Conservation (phyloP, 1,140 invertebrate genomes). For the Thaumatotibia leucotreta region DNA sequence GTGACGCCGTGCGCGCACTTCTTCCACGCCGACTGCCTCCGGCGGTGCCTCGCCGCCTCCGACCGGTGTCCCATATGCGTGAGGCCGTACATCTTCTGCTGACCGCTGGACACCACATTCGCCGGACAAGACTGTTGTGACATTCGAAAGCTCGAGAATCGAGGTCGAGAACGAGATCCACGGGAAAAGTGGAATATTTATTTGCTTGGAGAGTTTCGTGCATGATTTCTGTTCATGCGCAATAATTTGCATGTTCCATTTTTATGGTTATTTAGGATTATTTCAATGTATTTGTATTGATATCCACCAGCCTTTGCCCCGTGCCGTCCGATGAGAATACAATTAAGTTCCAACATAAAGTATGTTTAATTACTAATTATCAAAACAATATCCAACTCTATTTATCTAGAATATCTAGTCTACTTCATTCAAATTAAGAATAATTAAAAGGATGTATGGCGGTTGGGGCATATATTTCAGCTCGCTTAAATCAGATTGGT, state of each 20-base stretch:
- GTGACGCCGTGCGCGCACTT: constrained; percentile 87
- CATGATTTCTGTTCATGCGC: constrained; percentile 14
- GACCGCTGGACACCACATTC: constrained; percentile 21
- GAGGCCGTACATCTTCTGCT: constrained; percentile 64
- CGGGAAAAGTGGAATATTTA: not conserved
- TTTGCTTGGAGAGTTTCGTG: not conserved
- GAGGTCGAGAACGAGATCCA: not conserved
- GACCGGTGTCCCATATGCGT: constrained; percentile 85
- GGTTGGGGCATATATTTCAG: too few relatives aligned
- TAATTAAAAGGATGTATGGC: too few relatives aligned
- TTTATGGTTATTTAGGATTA: not conserved
- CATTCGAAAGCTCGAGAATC: not conserved
- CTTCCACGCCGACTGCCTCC: constrained; percentile 86
- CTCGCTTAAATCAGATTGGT: too few relatives aligned
- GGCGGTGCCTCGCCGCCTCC: constrained; percentile 82
- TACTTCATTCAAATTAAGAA: too few relatives aligned
- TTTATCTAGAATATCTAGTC: too few relatives aligned
- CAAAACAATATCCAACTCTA: too few relatives aligned
- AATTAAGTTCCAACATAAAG: too few relatives aligned
- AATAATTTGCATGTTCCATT: not conserved
- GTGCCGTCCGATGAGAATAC: too few relatives aligned
- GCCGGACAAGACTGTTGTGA: constrained; percentile 34
- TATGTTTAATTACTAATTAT: too few relatives aligned
- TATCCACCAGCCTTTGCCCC: not conserved
- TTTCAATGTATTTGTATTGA: not conserved